Base-by-base conservation (phyloP, 2,113 vertebrate genomes). In the Chloebia gouldiae region DNA sequence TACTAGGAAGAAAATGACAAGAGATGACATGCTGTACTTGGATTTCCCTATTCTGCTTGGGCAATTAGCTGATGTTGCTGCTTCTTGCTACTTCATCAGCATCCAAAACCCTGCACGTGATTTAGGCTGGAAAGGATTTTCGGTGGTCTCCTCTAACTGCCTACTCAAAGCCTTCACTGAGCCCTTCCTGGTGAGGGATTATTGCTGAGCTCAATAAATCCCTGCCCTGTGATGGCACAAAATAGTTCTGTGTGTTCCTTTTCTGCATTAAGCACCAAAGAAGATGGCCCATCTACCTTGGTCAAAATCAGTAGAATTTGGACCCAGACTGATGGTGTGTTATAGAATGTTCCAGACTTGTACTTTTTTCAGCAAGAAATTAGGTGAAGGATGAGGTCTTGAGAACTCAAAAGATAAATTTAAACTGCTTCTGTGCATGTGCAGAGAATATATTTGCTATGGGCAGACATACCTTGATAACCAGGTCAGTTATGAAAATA, bases 241-340 rank as follows among this genome's bases (percentile, higher is more conserved):
- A 47, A 45, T 33, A 77, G 33, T 69, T 77, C 37, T 44, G 0
- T 37, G 28, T 51, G 12, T 44, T 60, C 37, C 27, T 60, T 33
- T 51, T 37, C 22, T 0, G 0, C 10, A 31, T 72, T 64, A 49
- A 42, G 27, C n/a, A 27, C 7, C 1, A 0, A 42, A 51, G 47
- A 50, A 49, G 17, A 22, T 49, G 31, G 6, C 18, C 21, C 15
- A 5, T 37, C 50, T 35, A 13, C 57, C 18, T 50, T 57, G 50
- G 8, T 37, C 31, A 21, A 13, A 49, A 64, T 31, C 1, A 1
- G 21, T 42, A 72, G 35, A 80, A 31, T 80, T 42, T 71, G 28
- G 35, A 37, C 35, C 31, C 27, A 50, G 22, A 33, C 4, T 5
- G 10, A 27, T 72, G 35, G 25, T 31, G 13, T 31, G 25, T 56